phyloP scores from a whole-genome alignment of 1,140 invertebrate species.

The Drosophila micromelanica region DNA sequence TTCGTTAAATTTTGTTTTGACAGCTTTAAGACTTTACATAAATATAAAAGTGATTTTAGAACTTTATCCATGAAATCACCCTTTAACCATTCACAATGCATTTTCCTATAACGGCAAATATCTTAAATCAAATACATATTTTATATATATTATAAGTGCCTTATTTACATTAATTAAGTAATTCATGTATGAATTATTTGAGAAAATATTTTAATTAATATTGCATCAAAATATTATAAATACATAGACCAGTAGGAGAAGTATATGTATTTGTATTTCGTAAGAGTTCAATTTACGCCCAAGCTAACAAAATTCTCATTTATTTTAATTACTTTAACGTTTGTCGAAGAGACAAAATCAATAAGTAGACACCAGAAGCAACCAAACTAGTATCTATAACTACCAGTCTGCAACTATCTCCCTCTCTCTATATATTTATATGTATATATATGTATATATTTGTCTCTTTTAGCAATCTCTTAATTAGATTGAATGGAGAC shows the following conservation, averaged over 20 bases:
- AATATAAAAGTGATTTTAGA: too few relatives aligned
- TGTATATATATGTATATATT: too few relatives aligned
- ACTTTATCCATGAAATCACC: too few relatives aligned
- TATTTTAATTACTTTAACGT: conserved; percentile 37
- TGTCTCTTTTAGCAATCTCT: conserved; percentile 3
- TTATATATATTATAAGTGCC: too few relatives aligned
- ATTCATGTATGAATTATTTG: not conserved
- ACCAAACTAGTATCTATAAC: not conserved
- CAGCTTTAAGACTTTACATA: too few relatives aligned
- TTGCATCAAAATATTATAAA: not conserved
- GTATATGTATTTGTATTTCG: not conserved
- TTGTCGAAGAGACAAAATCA: conserved; percentile 25
- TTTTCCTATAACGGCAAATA: not conserved
- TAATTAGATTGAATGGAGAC: conserved; percentile 23
- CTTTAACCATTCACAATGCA: not conserved
- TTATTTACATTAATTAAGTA: not conserved
- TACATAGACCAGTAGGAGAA: not conserved
- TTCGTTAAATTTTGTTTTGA: too few relatives aligned
- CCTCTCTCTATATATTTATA: not conserved
- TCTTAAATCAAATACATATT: not conserved
- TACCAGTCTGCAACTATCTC: not conserved
- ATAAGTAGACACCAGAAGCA: conserved; percentile 17
- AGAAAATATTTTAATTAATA: not conserved
- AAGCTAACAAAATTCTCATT: conserved; percentile 38
- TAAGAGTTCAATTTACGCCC: conserved; percentile 1